A percentile compares a stretch with the other conserved stretches of the same genome.
Conservation (phyloP, 2,113 vertebrate species). For the Thinocorus orbignyianus region DNA sequence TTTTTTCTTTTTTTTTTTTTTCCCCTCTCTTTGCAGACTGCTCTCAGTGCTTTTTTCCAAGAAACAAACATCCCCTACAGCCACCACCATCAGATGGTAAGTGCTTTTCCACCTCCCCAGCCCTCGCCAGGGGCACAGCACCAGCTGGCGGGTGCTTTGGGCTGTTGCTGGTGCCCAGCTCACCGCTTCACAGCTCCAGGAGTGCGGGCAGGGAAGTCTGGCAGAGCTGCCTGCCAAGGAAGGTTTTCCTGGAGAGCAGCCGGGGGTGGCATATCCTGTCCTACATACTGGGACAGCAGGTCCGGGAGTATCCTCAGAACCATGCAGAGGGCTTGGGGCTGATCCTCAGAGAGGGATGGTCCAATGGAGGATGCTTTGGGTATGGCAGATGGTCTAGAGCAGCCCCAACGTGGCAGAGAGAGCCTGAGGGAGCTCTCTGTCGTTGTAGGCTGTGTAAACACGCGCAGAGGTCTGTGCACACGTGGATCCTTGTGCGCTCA, state of each 20-base stretch:
- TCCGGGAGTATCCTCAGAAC: background rate
- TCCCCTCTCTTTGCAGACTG: constrained; percentile 77
- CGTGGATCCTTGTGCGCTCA: accelerated
- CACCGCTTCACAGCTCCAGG: accelerated
- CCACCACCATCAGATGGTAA: constrained; percentile 99
- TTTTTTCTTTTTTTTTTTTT: background rate
- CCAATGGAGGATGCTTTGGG: background rate
- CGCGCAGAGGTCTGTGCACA: accelerated
- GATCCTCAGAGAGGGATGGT: background rate
- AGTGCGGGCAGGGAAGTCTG: background rate
- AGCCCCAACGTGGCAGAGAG: background rate
- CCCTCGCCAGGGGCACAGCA: background rate
- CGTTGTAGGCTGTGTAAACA: background rate
- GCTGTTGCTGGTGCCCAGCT: background rate
- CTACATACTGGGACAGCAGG: accelerated
- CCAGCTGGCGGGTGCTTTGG: background rate
- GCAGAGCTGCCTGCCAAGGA: background rate
- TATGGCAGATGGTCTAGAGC: background rate
- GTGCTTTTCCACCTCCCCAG: constrained; percentile 51
- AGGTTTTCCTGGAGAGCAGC: background rate
- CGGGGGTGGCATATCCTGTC: background rate
- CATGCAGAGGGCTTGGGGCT: background rate
- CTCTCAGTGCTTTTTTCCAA: constrained; percentile 98
- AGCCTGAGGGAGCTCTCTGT: background rate
- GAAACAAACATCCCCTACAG: constrained; percentile 96